phyloP scores from a whole-genome alignment of 64 coral and sea anemone species.

The Pocillopora damicornis region DNA sequence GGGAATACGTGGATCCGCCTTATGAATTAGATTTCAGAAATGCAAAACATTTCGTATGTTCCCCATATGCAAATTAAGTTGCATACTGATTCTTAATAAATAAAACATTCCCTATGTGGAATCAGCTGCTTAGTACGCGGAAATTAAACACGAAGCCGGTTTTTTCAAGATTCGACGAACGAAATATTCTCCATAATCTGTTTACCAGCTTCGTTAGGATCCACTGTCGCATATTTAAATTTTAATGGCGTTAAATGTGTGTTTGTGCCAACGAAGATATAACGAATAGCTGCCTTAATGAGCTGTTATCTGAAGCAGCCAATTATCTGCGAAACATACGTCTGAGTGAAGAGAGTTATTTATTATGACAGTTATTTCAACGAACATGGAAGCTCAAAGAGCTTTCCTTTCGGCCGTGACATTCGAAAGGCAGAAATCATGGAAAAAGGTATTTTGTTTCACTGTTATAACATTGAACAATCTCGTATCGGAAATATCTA shows the following conservation, averaged over 20 bases:
- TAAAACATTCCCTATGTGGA: not conserved
- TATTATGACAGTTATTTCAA: not conserved
- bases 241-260: not conserved
- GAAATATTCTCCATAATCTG: not conserved
- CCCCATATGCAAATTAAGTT: constrained; percentile 2
- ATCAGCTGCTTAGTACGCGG: not conserved
- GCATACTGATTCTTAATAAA: not conserved
- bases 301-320: not conserved
- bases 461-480: not conserved
- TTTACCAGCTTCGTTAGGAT: not conserved
- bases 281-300: not conserved
- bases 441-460: not conserved
- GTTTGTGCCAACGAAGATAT: not conserved
- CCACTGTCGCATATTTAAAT: not conserved
- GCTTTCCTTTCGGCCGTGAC: constrained; percentile 7
- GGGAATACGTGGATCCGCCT: too few species aligned
- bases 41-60: too few species aligned
- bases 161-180: not conserved
- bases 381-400: constrained; percentile 17
- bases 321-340: not conserved
- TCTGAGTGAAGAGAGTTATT: not conserved
- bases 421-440: constrained; percentile 27
- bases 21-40: too few species aligned
- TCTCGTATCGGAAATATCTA: not conserved
- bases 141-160: not conserved